A percentile compares a stretch with the other conserved stretches of the same genome.
phyloP scores from a whole-genome alignment of 2,888 invertebrate species.

The Hypolimnas misippus region DNA sequence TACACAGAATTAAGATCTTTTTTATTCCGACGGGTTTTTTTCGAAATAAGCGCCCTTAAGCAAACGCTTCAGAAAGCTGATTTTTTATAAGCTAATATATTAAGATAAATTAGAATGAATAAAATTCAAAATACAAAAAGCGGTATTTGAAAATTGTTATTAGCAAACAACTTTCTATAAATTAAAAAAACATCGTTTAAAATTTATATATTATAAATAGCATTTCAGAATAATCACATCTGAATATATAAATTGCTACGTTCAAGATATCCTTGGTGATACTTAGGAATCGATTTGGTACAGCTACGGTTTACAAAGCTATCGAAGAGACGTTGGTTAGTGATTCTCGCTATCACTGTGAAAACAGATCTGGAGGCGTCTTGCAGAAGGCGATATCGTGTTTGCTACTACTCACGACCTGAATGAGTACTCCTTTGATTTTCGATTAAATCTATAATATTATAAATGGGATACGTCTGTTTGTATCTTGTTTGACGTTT shows the following conservation, averaged over 20 bases:
- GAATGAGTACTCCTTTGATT: slow-evolving; percentile 42
- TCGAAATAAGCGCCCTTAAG: no score
- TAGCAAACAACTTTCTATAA: no score
- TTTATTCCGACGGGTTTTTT: no score
- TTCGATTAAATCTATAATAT: slow-evolving; percentile 21
- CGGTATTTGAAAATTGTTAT: no score
- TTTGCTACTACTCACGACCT: slow-evolving; percentile 45
- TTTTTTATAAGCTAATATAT: no score
- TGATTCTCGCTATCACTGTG: slow-evolving; percentile 54
- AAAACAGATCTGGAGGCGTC: slow-evolving; percentile 48
- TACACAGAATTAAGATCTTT: no score
- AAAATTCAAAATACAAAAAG: no score
- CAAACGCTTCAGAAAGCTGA: no score
- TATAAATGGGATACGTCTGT: neutral
- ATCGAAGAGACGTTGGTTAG: slow-evolving; percentile 63
- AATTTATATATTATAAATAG: no score
- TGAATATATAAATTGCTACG: slow-evolving; percentile 2
- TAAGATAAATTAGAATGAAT: no score
- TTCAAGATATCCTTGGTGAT: slow-evolving; percentile 8
- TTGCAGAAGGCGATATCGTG: slow-evolving; percentile 19
- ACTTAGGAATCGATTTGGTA: slow-evolving; percentile 10
- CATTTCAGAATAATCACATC: neutral
- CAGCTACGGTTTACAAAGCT: slow-evolving; percentile 66
- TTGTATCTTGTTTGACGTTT: neutral
- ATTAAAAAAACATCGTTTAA: no score